Evolutionary conservation across 2,113 vertebrate genomes (phyloP).

Genomic region (Microtus oregoni): DNA sequence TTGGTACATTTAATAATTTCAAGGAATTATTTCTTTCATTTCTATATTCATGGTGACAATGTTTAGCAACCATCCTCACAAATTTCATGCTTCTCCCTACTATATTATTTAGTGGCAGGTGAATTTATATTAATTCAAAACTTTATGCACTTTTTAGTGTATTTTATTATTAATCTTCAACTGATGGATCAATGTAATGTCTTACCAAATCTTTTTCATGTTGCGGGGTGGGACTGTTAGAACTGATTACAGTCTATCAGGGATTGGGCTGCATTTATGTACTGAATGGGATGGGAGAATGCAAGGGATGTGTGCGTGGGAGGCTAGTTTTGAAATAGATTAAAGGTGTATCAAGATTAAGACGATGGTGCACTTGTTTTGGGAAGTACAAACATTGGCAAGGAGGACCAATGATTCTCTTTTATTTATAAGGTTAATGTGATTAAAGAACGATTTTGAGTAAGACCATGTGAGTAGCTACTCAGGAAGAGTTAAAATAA

Average conservation of each 20-base stretch:
- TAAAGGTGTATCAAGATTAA: background rate
- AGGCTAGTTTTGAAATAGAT: background rate
- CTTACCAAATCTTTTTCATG: background rate
- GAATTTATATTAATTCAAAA: background rate
- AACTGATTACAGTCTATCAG: background rate
- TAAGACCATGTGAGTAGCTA: background rate
- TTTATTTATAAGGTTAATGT: background rate
- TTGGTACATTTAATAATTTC: background rate
- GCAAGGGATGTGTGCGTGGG: background rate
- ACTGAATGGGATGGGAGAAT: background rate
- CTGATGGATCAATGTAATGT: background rate
- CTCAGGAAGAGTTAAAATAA: background rate
- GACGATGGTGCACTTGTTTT: background rate
- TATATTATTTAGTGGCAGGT: background rate
- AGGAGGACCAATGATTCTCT: background rate
- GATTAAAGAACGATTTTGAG: slow-evolving; percentile 13
- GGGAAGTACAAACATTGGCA: background rate
- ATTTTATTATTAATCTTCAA: background rate
- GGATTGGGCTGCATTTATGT: background rate
- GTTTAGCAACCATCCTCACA: background rate
- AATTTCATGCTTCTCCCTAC: background rate
- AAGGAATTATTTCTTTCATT: background rate
- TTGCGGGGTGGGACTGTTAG: background rate
- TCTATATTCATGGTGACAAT: background rate
- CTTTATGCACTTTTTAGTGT: background rate